A percentile compares a stretch with the other conserved stretches of the same genome.
Evolutionary conservation across 2,888 invertebrate genomes (phyloP).

Genomic region (Scotopteryx bipunctaria): DNA sequence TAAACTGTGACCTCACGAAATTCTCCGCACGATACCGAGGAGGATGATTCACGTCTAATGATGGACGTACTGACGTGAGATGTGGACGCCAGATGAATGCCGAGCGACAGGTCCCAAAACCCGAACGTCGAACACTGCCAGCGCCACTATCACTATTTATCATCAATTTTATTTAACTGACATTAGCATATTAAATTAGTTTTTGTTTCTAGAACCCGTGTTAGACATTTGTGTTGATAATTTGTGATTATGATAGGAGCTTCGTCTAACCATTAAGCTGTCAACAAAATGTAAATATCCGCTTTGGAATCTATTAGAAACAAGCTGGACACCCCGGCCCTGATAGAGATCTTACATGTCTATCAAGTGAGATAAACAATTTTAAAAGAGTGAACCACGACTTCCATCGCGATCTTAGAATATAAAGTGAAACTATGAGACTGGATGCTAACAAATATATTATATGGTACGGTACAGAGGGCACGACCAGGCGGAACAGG

Average conservation of each 20-base stretch:
- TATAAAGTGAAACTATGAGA: conserved; percentile 73
- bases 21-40: conserved; percentile 74
- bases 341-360: conserved; percentile 42
- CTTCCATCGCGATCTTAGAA: conserved; percentile 58
- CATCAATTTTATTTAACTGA: conserved; percentile 60
- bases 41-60: conserved; percentile 78
- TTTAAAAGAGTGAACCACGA: conserved; percentile 34
- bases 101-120: conserved; percentile 55
- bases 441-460: conserved; percentile 58
- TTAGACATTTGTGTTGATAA: conserved; percentile 45
- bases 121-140: conserved; percentile 47
- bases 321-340: conserved; percentile 32
- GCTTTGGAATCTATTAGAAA: conserved; percentile 37
- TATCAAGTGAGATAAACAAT: conserved; percentile 28
- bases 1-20: conserved; percentile 84
- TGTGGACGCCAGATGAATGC: conserved; percentile 71
- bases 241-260: conserved; percentile 46
- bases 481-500: conserved; percentile 73
- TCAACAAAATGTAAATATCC: conserved; percentile 50
- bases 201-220: conserved; percentile 47
- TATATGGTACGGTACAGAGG: conserved; percentile 72
- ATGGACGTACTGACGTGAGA: conserved; percentile 72
- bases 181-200: conserved; percentile 62
- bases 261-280: conserved; percentile 53
- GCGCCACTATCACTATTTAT: conserved; percentile 51